Evolutionary conservation across 2,113 vertebrate species (phyloP).

Genomic region (Alosa alosa): DNA sequence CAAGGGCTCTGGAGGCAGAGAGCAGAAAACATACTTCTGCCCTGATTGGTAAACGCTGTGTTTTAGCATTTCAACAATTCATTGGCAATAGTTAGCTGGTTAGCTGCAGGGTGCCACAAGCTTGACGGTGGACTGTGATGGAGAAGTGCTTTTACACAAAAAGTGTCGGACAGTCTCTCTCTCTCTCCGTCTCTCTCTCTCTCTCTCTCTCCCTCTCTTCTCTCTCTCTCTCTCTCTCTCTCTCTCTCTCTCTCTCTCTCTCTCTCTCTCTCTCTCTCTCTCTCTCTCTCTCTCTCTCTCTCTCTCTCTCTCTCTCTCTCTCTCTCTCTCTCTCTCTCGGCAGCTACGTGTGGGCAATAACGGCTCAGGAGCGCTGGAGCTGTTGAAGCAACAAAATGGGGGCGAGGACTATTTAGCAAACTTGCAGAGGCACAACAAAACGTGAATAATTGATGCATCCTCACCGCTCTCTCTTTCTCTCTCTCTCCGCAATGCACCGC

Average conservation of each 20-base stretch:
- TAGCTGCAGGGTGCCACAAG: background rate
- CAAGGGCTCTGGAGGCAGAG: background rate
- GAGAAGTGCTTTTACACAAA: background rate
- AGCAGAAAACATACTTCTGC: background rate
- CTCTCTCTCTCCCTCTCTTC: background rate
- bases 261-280: background rate
- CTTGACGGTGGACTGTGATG: background rate
- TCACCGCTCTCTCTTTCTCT: constrained; percentile 65
- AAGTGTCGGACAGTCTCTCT: too few relatives aligned
- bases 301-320: background rate
- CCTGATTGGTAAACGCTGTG: background rate
- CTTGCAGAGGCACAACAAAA: constrained; percentile 64
- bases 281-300: background rate
- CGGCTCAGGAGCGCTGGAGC: background rate
- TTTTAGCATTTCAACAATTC: background rate
- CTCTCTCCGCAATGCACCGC: constrained; percentile 12
- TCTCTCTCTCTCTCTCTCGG: background rate
- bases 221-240: background rate
- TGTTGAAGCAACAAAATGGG: constrained; percentile 36
- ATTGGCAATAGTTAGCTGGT: background rate
- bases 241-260: background rate
- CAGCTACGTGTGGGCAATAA: background rate
- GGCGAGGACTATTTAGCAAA: constrained; percentile 54
- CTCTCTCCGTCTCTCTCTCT: background rate
- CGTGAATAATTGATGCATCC: constrained; percentile 77